Conservation (phyloP, 92 coral and sea anemone species). For the Pocillopora grandis region DNA sequence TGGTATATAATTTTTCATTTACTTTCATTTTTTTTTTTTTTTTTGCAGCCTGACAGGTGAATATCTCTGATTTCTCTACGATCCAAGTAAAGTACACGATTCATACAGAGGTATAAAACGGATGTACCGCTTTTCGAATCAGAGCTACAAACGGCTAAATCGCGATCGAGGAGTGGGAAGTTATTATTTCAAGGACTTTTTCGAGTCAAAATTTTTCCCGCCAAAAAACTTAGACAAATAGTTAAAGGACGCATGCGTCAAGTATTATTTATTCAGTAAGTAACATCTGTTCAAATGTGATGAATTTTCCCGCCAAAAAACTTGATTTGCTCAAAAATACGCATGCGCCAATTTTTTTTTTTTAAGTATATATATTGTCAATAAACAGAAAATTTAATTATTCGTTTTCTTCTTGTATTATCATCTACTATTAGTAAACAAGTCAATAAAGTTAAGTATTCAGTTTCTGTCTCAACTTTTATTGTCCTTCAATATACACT, state of each 20-base stretch:
- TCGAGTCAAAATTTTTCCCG: not conserved
- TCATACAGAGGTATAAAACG: not conserved
- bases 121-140: not conserved
- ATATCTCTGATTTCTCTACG: too few species aligned
- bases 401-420: not conserved
- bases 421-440: not conserved
- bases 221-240: not conserved
- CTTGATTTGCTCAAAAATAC: slow-evolving; percentile 24
- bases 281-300: not conserved
- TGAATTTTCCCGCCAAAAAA: not conserved
- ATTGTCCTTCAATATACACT: not conserved
- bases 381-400: not conserved
- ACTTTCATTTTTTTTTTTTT: not conserved
- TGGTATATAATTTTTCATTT: not conserved
- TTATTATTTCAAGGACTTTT: not conserved
- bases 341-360: slow-evolving; percentile 20
- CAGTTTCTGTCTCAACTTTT: not conserved
- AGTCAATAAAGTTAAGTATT: not conserved
- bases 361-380: not conserved
- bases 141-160: too few species aligned
- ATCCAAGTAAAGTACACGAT: not conserved
- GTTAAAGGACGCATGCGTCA: not conserved
- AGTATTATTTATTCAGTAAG: not conserved
- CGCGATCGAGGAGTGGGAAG: too few species aligned
- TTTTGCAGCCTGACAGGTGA: not conserved